Conservation (phyloP, 2,797 vertebrate species). For the Streptopelia turtur region DNA sequence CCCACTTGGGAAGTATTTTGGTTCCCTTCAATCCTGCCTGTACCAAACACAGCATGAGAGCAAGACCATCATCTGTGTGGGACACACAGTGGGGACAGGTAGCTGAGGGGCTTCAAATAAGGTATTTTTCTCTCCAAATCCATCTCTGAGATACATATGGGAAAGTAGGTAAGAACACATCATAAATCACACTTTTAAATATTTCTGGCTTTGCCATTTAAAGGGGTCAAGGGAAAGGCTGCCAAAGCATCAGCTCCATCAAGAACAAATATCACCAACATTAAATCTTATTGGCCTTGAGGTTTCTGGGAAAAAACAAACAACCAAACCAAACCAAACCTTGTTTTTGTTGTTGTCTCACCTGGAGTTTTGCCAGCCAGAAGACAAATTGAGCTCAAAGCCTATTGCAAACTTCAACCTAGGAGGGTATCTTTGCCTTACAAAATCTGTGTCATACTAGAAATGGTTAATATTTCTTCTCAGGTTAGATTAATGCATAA, state of each 20-base stretch:
- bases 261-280: constrained; percentile 10
- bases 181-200: not conserved
- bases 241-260: constrained; percentile 26
- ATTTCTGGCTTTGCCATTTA: not conserved
- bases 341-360: constrained; percentile 17
- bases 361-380: not conserved
- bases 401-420: not conserved
- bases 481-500: not conserved
- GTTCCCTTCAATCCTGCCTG: not conserved
- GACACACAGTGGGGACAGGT: not conserved
- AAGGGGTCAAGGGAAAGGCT: constrained; percentile 18
- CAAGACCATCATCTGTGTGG: not conserved
- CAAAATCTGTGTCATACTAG: not conserved
- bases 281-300: constrained; percentile 35
- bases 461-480: not conserved
- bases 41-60: not conserved
- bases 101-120: not conserved
- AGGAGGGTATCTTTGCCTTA: constrained; percentile 8
- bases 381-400: constrained; percentile 22
- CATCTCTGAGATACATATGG: not conserved
- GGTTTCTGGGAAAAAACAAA: not conserved
- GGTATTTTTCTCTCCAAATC: not conserved
- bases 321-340: accelerated
- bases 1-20: not conserved
- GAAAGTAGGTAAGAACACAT: not conserved